A percentile compares a stretch with the other conserved stretches of the same genome.
Conservation (phyloP, 2,888 invertebrate genomes). For the Amorpha juglandis region DNA sequence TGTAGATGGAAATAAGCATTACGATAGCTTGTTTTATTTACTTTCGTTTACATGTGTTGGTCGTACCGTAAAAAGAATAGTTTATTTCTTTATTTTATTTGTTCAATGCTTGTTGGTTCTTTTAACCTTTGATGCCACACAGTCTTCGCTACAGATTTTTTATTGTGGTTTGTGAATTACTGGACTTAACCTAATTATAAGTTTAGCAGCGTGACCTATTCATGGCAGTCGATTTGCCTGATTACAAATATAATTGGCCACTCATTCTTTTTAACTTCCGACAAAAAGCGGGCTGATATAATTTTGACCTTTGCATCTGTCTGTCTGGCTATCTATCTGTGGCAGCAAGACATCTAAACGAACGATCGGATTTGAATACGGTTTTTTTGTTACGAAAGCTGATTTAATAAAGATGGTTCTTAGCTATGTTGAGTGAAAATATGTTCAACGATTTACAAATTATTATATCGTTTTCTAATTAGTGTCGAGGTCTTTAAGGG, state of each 20-base stretch:
- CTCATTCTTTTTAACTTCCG: too few species aligned
- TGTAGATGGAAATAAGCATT: slow-evolving; percentile 1
- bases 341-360: too few species aligned
- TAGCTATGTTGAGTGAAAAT: too few species aligned
- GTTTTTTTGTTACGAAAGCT: too few species aligned
- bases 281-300: too few species aligned
- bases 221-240: not conserved
- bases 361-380: too few species aligned
- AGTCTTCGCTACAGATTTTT: not conserved
- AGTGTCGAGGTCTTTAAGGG: too few species aligned
- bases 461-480: too few species aligned
- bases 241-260: not conserved
- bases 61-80: not conserved
- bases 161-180: not conserved
- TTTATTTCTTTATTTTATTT: slow-evolving; percentile 9
- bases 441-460: too few species aligned
- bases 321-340: too few species aligned
- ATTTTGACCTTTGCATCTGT: too few species aligned
- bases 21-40: not conserved
- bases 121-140: not conserved
- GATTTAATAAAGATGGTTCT: too few species aligned
- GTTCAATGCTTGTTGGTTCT: not conserved
- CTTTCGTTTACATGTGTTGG: slow-evolving; percentile 4
- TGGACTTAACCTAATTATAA: not conserved
- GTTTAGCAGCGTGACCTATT: not conserved